Base-by-base conservation (phyloP, 1,140 invertebrate species). In the Drosophila murphyi region DNA sequence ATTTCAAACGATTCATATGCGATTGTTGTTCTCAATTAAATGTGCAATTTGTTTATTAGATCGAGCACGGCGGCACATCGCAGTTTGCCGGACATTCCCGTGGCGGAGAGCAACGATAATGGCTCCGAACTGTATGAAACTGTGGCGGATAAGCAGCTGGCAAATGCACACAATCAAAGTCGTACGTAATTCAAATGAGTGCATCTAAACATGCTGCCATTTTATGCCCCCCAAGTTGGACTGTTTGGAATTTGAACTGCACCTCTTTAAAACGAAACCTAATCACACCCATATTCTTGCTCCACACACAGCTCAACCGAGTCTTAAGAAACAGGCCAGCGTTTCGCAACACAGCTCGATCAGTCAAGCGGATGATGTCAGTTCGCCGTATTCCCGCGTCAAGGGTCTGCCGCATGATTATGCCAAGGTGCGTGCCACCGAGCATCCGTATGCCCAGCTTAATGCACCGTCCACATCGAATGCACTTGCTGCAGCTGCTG, bases 391-490 rank as follows among this genome's bases (percentile, higher is more conserved):
- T 81, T 93, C 94, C 3, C 93, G 94, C 72, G 94, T 95, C 28
- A 93, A 93, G 63, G 91, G 91, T n/a, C 68, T 92, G 34, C 88
- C 89, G 12, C 93, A 94, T 70, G 92, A 94, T 60, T 94, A 94
- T 83, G 94, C 94, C 70, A 93, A 94, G 87, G 91, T 92, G 35
- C 76, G 90, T 7, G 72, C 92, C 65, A 93, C 92, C 57, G 95
- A 96, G 91, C 95, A 96, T 92, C 95, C 95, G 0, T 96, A 96
- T 88, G 95, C 95, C 20, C 95, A 95, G 92, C 93, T 96, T 29
- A 94, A 95, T 82, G 82, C 91, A 8, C 82, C 90, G 35, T 82
- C 83, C 57, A 87, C 79, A 31, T 92, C 91, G 10, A 81, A 67
- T 45, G 51, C 80, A 41, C 20, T 20, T 20, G 80, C 86, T 31